Evolutionary conservation across 1,140 invertebrate species (phyloP).

Genomic region (Drosophila cardini): DNA sequence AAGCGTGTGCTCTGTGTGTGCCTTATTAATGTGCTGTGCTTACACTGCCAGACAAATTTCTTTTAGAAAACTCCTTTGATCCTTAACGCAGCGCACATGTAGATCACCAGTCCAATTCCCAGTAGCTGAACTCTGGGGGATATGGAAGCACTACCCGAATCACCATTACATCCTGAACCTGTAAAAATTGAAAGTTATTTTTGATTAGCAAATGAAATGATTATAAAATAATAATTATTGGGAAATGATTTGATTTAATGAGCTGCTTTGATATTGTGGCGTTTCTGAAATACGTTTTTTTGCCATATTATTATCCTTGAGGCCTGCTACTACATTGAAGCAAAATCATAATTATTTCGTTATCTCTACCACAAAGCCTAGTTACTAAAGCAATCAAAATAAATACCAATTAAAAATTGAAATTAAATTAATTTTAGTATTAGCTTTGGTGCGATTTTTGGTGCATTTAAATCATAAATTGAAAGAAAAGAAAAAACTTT

Average conservation of each 20-base stretch:
- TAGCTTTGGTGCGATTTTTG: slow-evolving; percentile 66
- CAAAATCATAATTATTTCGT: slow-evolving; percentile 23
- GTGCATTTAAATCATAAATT: slow-evolving; percentile 61
- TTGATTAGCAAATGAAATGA: slow-evolving; percentile 7
- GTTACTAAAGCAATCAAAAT: slow-evolving; percentile 25
- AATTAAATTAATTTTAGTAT: slow-evolving; percentile 47
- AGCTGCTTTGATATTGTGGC: slow-evolving; percentile 40
- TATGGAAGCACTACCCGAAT: slow-evolving; percentile 73
- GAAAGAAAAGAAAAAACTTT: slow-evolving; percentile 27
- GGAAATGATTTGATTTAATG: slow-evolving; percentile 31
- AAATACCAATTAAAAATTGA: slow-evolving; percentile 18
- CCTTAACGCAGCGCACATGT: slow-evolving; percentile 51
- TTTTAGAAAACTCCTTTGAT: slow-evolving; percentile 74
- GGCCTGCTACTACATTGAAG: slow-evolving; percentile 27
- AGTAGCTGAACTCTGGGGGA: slow-evolving; percentile 52
- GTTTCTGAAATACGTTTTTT: slow-evolving; percentile 14
- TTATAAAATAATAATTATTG: not conserved
- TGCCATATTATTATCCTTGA: slow-evolving; percentile 17
- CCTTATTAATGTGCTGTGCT: slow-evolving; percentile 30
- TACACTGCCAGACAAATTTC: slow-evolving; percentile 55
- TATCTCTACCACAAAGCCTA: slow-evolving; percentile 5
- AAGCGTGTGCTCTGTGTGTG: slow-evolving; percentile 28
- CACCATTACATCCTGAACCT: slow-evolving; percentile 59
- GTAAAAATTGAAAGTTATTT: slow-evolving; percentile 19
- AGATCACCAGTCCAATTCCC: slow-evolving; percentile 59